These are phyloP conservation scores for Oxyruncus cristatus DNA, from an alignment of 2,113 vertebrate genomes.

Conservation along the genomic window DNA sequence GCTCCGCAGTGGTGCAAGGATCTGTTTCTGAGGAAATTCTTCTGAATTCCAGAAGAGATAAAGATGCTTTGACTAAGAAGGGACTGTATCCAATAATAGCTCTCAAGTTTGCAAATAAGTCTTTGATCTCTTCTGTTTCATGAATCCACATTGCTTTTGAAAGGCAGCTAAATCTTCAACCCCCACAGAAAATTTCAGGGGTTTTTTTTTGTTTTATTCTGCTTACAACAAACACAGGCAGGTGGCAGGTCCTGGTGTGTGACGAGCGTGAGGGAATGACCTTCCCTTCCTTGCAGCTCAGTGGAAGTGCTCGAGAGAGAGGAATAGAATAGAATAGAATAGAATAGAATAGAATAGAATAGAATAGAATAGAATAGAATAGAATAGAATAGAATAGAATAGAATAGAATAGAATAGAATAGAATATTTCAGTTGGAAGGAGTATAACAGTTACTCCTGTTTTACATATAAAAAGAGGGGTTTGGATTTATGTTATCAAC, in stretches of 20 bases:
- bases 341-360: background rate
- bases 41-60: background rate
- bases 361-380: background rate
- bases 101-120: background rate
- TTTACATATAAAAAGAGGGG: background rate
- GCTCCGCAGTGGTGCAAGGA: background rate
- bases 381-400: background rate
- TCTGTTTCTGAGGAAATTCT: background rate
- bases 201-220: background rate
- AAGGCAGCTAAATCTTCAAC: background rate
- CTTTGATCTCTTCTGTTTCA: constrained; percentile 34
- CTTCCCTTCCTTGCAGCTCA: background rate
- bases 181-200: background rate
- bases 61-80: background rate
- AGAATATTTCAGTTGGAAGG: background rate
- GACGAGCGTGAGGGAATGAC: background rate
- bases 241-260: background rate
- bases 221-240: background rate
- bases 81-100: constrained; percentile 7
- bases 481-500: background rate
- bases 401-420: background rate
- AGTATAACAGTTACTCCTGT: background rate
- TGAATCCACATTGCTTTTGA: background rate
- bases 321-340: background rate
- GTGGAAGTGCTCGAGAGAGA: background rate